Evolutionary conservation across 2,113 vertebrate species (phyloP).

Genomic region (Megalops atlanticus): DNA sequence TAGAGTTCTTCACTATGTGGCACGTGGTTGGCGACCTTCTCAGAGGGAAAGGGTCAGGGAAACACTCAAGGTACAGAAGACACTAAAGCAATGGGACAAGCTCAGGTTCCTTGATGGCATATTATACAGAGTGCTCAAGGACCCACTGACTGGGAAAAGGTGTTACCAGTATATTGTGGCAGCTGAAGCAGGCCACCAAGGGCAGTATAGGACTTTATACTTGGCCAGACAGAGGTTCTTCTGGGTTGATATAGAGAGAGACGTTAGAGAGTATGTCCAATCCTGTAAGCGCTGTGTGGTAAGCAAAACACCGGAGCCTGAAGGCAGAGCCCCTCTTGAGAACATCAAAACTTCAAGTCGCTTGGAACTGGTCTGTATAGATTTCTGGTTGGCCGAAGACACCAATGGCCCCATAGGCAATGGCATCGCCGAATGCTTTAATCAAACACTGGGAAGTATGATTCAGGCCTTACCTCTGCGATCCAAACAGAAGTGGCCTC

Average conservation of each 20-base stretch:
- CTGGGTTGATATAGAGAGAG: constrained; percentile 19
- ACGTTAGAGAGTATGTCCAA: constrained; percentile 20
- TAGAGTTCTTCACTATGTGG: no score
- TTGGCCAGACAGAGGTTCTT: constrained; percentile 20
- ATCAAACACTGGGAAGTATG: constrained; percentile 23
- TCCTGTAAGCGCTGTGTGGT: constrained; percentile 22
- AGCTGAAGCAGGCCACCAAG: not conserved
- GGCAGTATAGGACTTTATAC: constrained; percentile 17
- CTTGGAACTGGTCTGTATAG: constrained; percentile 25
- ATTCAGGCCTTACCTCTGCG: not conserved
- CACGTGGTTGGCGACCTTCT: no score
- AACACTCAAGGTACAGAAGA: no score
- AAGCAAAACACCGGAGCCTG: constrained; percentile 25
- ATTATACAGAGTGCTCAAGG: no score
- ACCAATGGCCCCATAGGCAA: constrained; percentile 26
- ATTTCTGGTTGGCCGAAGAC: constrained; percentile 15
- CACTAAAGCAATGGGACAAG: no score
- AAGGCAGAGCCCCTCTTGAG: constrained; percentile 8
- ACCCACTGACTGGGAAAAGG: no score
- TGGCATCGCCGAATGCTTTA: constrained; percentile 17
- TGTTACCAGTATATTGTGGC: not conserved
- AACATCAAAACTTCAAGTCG: constrained; percentile 22
- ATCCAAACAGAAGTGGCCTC: not conserved
- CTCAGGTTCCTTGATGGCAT: no score
- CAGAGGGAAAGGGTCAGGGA: no score